Conservation (phyloP, 2,113 vertebrate genomes). For the Carassius gibelio region DNA sequence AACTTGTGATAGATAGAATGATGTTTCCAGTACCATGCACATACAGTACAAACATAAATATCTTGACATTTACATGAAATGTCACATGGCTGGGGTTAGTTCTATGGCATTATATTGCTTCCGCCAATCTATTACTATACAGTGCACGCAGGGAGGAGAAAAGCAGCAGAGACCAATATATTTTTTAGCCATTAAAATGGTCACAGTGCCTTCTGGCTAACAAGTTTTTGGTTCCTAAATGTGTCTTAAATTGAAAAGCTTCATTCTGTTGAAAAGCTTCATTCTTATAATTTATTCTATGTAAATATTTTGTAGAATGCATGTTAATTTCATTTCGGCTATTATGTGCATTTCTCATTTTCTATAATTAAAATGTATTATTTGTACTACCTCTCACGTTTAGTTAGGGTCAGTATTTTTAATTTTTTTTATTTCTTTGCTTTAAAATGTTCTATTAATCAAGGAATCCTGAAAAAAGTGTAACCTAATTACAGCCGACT, state of each 20-base stretch:
- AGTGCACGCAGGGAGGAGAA: background rate
- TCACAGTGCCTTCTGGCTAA: background rate
- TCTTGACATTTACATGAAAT: conserved; percentile 46
- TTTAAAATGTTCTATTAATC: background rate
- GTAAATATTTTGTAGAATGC: background rate
- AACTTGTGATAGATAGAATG: conserved; percentile 10
- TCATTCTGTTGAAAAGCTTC: background rate
- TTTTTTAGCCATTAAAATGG: conserved; percentile 17
- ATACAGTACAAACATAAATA: conserved; percentile 4
- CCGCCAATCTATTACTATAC: background rate
- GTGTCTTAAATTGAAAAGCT: background rate
- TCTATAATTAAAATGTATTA: too few species aligned
- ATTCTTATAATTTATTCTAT: background rate
- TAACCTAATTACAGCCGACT: background rate
- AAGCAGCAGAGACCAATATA: background rate
- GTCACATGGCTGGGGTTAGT: conserved; percentile 15
- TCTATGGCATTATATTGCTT: conserved; percentile 14
- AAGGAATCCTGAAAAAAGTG: background rate
- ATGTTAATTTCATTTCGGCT: background rate
- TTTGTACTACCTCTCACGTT: too few species aligned
- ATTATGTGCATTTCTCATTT: too few species aligned
- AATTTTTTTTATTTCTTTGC: background rate
- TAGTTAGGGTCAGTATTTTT: too few species aligned
- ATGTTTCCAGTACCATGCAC: conserved; percentile 23
- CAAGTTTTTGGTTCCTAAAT: background rate